Evolutionary conservation across 2,888 invertebrate genomes (phyloP), one percentile per base, ranked within the genome.

Genomic region (Cyaniris semiargus): DNA sequence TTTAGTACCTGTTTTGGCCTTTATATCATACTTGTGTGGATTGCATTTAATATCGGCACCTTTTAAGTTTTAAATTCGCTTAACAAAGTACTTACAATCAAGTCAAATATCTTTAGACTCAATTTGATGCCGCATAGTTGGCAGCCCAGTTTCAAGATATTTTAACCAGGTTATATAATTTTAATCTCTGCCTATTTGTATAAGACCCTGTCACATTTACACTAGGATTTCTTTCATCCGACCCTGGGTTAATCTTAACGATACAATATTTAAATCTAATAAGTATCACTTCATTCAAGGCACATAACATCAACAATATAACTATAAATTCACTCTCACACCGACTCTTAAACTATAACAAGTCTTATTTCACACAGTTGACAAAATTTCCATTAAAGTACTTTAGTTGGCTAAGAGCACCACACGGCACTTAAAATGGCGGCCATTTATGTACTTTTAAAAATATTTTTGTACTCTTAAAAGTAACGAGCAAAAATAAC

Each of bases 241-340:
- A 72, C 44, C 72, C 72, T 72, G 72, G 23, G 21, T 44, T 13
- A 6, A 48, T 75, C 18, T 48, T 76, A 75, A 77, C 70, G 72
- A 76, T 78, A 77, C 70, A 70, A 79, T 78, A 75, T 48, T 74
- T 13, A 15, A 53, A 31, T 48, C 74, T 74, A 74, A 76, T 84
- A 86, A 83, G 83, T 87, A 87, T 87, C 86, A 88, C 84, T 87
- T 86, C 83, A 85, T 83, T 86, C 83, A 91, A 92, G 90, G 91
- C 91, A 92, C 90, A 85, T 72, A 86, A 84, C 84, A 85, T 84
- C 83, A 83, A 83, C 79, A 80, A 81, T 66, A 77, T 83, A 82
- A 78, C 81, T 81, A 81, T 81, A 82, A 81, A 84, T 82, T 85
- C 85, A 86, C 84, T 84, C 85, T 80, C 82, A 84, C 85, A 83